These are phyloP conservation scores for Drosophila ezoana DNA, from an alignment of 2,888 invertebrate species.

Conservation along the genomic window DNA sequence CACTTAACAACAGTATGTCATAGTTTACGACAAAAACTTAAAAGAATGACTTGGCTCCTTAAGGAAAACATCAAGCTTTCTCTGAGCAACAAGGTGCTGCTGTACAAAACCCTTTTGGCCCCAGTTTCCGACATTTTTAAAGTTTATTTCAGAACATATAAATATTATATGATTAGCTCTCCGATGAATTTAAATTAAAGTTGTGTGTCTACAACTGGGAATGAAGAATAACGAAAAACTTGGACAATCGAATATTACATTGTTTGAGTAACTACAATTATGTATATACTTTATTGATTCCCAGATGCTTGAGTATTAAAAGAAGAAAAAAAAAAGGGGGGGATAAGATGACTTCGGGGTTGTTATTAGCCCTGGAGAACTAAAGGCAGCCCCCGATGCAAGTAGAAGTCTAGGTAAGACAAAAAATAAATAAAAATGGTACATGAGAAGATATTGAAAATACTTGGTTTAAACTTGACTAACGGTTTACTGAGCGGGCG, in stretches of 20 bases:
- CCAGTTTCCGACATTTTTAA: too few relatives aligned
- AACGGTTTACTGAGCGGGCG: slow-evolving; percentile 21
- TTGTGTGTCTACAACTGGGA: too few relatives aligned
- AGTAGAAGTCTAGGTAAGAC: background rate
- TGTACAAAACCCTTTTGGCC: too few relatives aligned
- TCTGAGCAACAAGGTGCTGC: too few relatives aligned
- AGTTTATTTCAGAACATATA: too few relatives aligned
- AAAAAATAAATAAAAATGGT: background rate
- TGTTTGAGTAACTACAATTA: background rate
- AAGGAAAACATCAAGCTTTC: too few relatives aligned
- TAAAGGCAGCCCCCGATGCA: background rate
- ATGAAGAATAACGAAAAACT: too few relatives aligned
- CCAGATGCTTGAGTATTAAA: slow-evolving; percentile 1
- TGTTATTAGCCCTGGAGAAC: background rate
- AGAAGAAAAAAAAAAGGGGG: background rate
- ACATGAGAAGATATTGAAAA: slow-evolving; percentile 7
- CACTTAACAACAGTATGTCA: too few relatives aligned
- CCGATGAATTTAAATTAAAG: too few relatives aligned
- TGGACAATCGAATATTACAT: background rate
- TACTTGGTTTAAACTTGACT: slow-evolving; percentile 20
- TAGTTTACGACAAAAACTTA: too few relatives aligned
- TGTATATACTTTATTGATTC: background rate
- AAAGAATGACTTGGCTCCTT: too few relatives aligned
- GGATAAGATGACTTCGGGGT: background rate
- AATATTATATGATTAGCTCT: too few relatives aligned